Evolutionary conservation across 2,888 invertebrate genomes (phyloP), one percentile per base, ranked within the genome.

Genomic region (Polyploca ridens): DNA sequence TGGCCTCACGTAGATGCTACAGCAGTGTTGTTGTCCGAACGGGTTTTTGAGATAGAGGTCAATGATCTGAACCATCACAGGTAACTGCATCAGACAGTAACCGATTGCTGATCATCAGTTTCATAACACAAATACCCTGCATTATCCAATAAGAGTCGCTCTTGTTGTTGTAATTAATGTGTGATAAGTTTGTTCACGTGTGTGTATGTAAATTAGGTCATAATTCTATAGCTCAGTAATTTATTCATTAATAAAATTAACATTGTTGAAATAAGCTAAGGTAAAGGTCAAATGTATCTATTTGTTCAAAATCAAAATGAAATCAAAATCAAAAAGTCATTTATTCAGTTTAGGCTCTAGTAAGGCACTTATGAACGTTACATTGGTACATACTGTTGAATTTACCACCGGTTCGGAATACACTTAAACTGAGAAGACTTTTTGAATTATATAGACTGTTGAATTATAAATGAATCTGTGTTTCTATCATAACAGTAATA

Each of bases 11-110:
- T 57, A 58, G 7, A 63, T 63, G 66, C 67, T 65, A 64, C 67
- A 69, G 66, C 46, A 46, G 46, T 46, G n/a, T 70, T 66, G 73
- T 64, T 62, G 60, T 63, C 63, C 63, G 62, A 73, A 67, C 69
- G 71, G 63, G 69, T 67, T 71, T 60, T 67, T 63, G 33, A 54
- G 62, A 19, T 64, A 70, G 63, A 73, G 79, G 75, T 81, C 79
- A 76, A 67, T 77, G 80, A 66, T 69, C 72, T 63, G 57, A 33
- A 10, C 10, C 10, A 19, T 19, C 19, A 19, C 54, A 54, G 54
- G 3, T 54, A n/a, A 54, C 54, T 54, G 54, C 19, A 19, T 19
- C 54, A 19, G n/a, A 19, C 54, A 54, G 16, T 19, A n/a, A 19
- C 19, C 16, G 19, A 54, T 19, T 19, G 14, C 38, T 41, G 10